phyloP scores from a whole-genome alignment of 2,113 vertebrate species.

The Phylloscopus whistleri region DNA sequence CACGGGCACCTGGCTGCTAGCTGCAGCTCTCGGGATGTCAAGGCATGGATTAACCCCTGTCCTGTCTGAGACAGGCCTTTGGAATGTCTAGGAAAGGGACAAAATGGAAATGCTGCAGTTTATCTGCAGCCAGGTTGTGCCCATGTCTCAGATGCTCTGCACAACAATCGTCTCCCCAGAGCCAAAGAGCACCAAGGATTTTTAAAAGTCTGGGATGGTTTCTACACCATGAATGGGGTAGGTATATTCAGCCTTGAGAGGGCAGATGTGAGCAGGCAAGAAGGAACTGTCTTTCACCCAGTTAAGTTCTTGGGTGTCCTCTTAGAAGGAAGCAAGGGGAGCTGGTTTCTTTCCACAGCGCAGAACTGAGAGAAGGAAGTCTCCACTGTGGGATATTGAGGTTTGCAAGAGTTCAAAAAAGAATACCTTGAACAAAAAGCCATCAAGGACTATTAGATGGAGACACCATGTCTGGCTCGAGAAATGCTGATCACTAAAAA shows the following conservation, averaged over 20 bases:
- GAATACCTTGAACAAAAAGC: constrained; percentile 9
- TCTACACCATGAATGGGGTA: background rate
- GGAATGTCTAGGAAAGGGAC: background rate
- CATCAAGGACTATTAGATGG: constrained; percentile 10
- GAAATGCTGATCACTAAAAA: background rate
- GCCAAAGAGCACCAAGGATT: background rate
- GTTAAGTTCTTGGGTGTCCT: background rate
- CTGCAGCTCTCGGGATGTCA: background rate
- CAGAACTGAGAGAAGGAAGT: background rate
- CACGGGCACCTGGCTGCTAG: background rate
- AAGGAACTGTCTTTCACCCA: background rate
- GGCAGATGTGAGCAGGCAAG: background rate
- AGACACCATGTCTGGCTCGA: constrained; percentile 31
- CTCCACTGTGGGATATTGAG: background rate
- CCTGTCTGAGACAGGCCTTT: background rate
- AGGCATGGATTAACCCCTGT: background rate
- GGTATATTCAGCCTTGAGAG: background rate
- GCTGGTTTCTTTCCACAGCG: background rate
- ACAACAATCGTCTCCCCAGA: background rate
- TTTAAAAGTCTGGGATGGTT: background rate
- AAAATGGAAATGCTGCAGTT: background rate
- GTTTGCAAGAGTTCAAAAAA: constrained; percentile 24
- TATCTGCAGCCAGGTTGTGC: background rate
- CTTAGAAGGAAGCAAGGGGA: background rate
- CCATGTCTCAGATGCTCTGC: background rate